Evolutionary conservation across 2,113 vertebrate species (phyloP), one percentile per base, ranked within the genome.

Genomic region (Mixornis gularis): DNA sequence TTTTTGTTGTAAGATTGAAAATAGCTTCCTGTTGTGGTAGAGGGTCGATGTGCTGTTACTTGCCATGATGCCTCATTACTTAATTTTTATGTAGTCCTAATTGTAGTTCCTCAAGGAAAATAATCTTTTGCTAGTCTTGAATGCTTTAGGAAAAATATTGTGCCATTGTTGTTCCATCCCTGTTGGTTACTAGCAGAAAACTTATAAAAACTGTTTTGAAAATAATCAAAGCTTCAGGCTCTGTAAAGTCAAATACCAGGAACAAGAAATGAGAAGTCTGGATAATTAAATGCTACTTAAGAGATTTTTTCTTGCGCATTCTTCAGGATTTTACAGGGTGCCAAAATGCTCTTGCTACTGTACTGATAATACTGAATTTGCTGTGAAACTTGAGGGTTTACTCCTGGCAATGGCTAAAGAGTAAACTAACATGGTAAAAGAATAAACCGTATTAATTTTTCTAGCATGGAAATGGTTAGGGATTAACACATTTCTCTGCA

Each of bases 31-130:
- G 46, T 87, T 77, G 71, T 84, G 70, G 59, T 85, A 51, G 56
- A 89, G 74, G 81, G 87, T 96, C 2, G 0, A 51, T 91, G 73
- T 92, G 87, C 80, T 92, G 14, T 84, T 74, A 59, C 55, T 92
- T 93, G 93, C 89, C 81, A 41, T 87, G 74, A 91, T 95, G 93
- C 87, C 89, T 95, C 32, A 20, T 95, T 92, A 83, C 60, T 92
- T 93, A 68, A 79, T 93, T 92, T 93, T 72, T 91, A 79, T 66
- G 51, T 90, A 87, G 81, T 87, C 56, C 44, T 84, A 90, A 92
- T 32, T 85, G 79, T 74, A 79, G 78, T 59, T 92, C 34, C 79
- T 87, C 8, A 55, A 89, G 71, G 81, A 79, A 87, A 87, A 69
- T 1, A 26, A n/a, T 68, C 7, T 82, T 81, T 78, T 59, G 87